These are phyloP conservation scores for Quadroppia sp. DNA, from an alignment of 2,888 invertebrate genomes.

Conservation along the genomic window DNA sequence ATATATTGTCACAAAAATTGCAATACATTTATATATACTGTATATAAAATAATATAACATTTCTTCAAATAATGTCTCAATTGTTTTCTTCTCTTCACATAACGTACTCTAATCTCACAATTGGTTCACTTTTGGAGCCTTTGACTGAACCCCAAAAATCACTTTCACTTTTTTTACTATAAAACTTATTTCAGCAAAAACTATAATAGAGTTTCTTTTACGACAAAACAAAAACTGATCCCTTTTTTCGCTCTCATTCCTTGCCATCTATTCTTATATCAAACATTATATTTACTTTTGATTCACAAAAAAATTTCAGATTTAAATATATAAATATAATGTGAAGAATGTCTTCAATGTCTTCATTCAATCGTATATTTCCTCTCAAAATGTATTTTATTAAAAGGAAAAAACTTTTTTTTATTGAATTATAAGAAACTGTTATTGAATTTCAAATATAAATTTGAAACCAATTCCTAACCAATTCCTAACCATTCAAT, in stretches of 20 bases:
- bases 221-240: constrained; percentile 18
- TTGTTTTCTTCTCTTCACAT: not conserved
- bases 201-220: constrained; percentile 27
- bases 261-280: not conserved
- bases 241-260: not conserved
- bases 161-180: not conserved
- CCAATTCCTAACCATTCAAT: too few relatives aligned
- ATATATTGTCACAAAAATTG: constrained; percentile 19
- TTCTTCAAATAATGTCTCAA: not conserved
- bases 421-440: not conserved
- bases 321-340: too few relatives aligned
- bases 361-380: not conserved
- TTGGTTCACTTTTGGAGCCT: constrained; percentile 22
- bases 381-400: not conserved
- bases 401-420: not conserved
- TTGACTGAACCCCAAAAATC: not conserved
- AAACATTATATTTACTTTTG: not conserved
- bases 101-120: constrained; percentile 12
- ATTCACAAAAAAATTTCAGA: too few relatives aligned
- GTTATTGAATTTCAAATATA: not conserved
- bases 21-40: not conserved
- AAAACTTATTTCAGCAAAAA: constrained; percentile 7
- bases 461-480: too few relatives aligned
- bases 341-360: not conserved
- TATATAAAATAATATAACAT: not conserved